Evolutionary conservation across 2,797 vertebrate species (phyloP).

Genomic region (Thalassophryne amazonica): DNA sequence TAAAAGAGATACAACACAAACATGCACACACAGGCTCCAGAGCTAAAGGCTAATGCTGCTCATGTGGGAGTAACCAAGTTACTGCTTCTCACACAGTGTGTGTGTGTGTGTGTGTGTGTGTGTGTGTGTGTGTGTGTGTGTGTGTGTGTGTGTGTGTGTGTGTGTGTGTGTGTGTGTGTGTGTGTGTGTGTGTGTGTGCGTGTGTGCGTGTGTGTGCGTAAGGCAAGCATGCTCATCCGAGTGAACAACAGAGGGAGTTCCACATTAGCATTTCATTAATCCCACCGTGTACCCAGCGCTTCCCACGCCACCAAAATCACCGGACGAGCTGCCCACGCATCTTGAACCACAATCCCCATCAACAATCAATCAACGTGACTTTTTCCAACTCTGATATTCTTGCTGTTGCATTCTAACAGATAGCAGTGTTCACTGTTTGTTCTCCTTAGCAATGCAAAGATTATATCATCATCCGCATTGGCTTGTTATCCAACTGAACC

Average conservation of each 20-base stretch:
- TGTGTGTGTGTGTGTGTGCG: constrained; percentile 13
- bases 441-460: too few relatives aligned
- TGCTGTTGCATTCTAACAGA: not conserved
- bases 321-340: not conserved
- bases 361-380: constrained; percentile 21
- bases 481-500: too few relatives aligned
- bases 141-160: too few relatives aligned
- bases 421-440: not conserved
- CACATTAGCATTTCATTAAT: constrained; percentile 51
- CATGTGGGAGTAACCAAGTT: constrained; percentile 50
- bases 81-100: constrained; percentile 48
- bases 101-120: constrained; percentile 14
- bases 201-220: constrained; percentile 11
- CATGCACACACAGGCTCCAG: constrained; percentile 1
- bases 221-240: constrained; percentile 24
- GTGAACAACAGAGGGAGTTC: constrained; percentile 31
- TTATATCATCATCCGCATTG: too few relatives aligned
- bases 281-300: constrained; percentile 22
- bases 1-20: constrained; percentile 48
- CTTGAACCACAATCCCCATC: constrained; percentile 29
- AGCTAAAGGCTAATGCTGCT: constrained; percentile 69
- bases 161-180: not conserved
- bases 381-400: not conserved
- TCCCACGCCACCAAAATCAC: constrained; percentile 10
- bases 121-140: too few relatives aligned